Evolutionary conservation across 2,113 vertebrate species (phyloP), one percentile per base, ranked within the genome.

Genomic region (Scolopax mira): DNA sequence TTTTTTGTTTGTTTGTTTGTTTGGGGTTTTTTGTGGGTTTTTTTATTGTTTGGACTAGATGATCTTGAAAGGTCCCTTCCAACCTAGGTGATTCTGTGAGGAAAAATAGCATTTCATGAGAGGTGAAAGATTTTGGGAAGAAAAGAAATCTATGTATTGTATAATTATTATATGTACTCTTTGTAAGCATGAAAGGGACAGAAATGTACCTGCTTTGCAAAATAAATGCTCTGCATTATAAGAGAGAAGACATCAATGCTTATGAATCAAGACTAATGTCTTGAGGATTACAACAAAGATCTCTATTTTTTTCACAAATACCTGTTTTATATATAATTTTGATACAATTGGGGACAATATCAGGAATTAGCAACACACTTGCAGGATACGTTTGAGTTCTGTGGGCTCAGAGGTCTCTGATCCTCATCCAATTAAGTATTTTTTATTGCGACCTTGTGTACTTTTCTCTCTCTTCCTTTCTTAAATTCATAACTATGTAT

Each of bases 151-250:
- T 84, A 69, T 61, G 16, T 79, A 85, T 67, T 73, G 42, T 39
- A 83, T n/a, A 96, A 93, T 64, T 42, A 66, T 90, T 94, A 86
- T 55, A 75, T 52, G 89, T 60, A 77, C 5, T 44, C 30, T 58
- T 93, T 91, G 52, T 85, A 84, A 96, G 69, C 49, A 89, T 77
- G 12, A 89, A 91, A 84, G 64, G 69, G 54, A 35, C 17, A 85
- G 79, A 96, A 96, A 96, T 82, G 75, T 91, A 96, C 70, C 69
- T 86, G 88, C 69, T 97, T n/a, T n/a, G 28, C 69, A 94, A 96
- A 97, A 96, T 89, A 96, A 97, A 96, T 95, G 55, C 24, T 94
- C 74, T 94, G 37, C 77, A 80, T 93, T 89, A 90, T 90, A 93
- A 92, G 81, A 89, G 88, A 89, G 42, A 73, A 96, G 84, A 89